Base-by-base conservation (phyloP, 2,797 vertebrate species). In the Eulemur mongoz region DNA sequence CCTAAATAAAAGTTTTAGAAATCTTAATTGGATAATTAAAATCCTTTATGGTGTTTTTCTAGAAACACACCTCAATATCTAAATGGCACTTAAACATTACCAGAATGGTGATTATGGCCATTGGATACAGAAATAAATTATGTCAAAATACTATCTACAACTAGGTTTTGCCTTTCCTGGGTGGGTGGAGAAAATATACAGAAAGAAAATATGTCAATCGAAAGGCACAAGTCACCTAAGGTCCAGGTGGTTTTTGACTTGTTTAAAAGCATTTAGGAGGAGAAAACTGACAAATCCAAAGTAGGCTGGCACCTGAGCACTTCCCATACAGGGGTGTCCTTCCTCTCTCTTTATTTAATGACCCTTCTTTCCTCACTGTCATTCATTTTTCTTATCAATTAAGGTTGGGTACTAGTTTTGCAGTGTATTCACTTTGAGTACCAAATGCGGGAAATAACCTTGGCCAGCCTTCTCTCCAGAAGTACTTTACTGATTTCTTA, bases 1-100 rank as follows among this genome's bases (percentile, higher is more conserved):
- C 35, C 54, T 90, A 79, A 88, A 70, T 57, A 96, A 93, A 86
- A 90, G 27, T 75, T 87, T 88, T 78, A 82, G 63, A 92, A 91
- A 89, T 80, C 27, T 65, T 94, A 82, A 94, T 63, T 86, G 20
- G 18, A 67, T 95, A 69, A 91, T 92, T 95, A 86, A 91, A 76
- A 50, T 70, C 22, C 25, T 91, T 94, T 93, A 75, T 25, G 30
- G 10, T 50, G 1, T 93, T 95, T 97, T 90, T 32, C 43, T 91
- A 94, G 78, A 96, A 97, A 93, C 43, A 85, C 18, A 88, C 80
- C 22, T 70, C 57, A 75, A 22, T 75, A 20, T 12, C 27, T 32
- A 70, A 92, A 57, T 79, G 61, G 11, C 18, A 69, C 84, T 80
- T 92, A 70, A 25, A 97, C 89, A 78, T 90, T 10, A 70, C 63